Base-by-base conservation (phyloP, 2,113 vertebrate species). In the Fregetta grallaria region DNA sequence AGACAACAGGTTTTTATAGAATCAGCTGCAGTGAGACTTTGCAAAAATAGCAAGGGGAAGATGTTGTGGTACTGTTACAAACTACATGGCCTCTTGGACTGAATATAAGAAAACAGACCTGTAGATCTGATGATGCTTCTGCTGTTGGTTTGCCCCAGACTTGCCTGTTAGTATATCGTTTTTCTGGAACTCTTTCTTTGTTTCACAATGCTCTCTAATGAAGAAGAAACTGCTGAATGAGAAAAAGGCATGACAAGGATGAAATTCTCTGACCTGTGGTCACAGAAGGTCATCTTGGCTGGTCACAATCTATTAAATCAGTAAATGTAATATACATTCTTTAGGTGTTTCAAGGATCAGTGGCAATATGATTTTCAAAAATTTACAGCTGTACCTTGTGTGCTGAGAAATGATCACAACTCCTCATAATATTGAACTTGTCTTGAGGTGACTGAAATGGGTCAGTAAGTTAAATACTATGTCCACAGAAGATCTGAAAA, bases 291-390 rank as follows among this genome's bases (percentile, higher is more conserved):
- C 80, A 27, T 26, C 36, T 47, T 88, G 55, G 38, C 38, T 86
- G 45, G 73, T 88, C 76, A 92, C 83, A 94, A 95, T 78, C 73
- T 85, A 87, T 95, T 88, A 90, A 96, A 95, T 76, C 45, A 81
- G 76, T 56, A 91, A 94, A 81, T 49, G 73, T 47, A 80, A 68
- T 44, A 27, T 50, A 85, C 47, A 68, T 85, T 74, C 61, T 71
- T 91, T 85, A 91, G 83, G 53, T n/a, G 1, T 96, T 95, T 92
- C 91, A 96, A 95, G 95, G 91, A 89, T 96, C 89, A 95, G 61
- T 78, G 73, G 36, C 76, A 94, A 78, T 38, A 61, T 32, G 86
- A 91, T 91, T 75, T 94, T 72, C 73, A 93, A 88, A 96, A 95
- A 94, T 84, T 93, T 94, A 84, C 75, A 78, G 62, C 10, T 1